Evolutionary conservation across 2,888 invertebrate genomes (phyloP).

Genomic region (Pyrocoelia pectoralis): DNA sequence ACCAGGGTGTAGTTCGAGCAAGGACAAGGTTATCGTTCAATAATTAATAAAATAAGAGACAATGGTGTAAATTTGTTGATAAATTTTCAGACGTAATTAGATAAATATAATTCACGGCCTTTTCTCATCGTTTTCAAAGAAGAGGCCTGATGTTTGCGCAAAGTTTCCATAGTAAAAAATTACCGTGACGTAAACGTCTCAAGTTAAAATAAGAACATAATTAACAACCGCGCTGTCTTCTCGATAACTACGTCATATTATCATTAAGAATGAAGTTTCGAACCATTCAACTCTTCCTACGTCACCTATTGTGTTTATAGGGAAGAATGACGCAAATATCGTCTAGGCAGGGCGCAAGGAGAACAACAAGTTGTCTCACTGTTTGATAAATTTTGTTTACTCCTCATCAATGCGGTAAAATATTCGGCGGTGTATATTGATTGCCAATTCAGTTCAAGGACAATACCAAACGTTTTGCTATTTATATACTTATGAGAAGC

Average conservation of each 20-base stretch:
- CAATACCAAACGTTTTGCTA: background rate
- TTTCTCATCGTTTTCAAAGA: background rate
- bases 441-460: slow-evolving; percentile 2
- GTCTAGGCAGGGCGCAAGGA: background rate
- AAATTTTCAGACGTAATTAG: background rate
- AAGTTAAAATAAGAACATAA: background rate
- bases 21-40: slow-evolving; percentile 30
- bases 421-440: background rate
- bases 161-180: background rate
- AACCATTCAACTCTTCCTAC: slow-evolving; percentile 1
- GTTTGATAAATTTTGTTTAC: slow-evolving; percentile 9
- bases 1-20: slow-evolving; percentile 23
- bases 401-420: background rate
- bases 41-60: background rate
- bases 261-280: slow-evolving; percentile 2
- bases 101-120: background rate
- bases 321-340: slow-evolving; percentile 5
- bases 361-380: slow-evolving; percentile 1
- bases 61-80: background rate
- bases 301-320: slow-evolving; percentile 8
- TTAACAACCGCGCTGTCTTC: background rate
- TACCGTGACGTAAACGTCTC: background rate
- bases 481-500: background rate
- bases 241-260: background rate
- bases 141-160: background rate